Conservation (phyloP, 2,113 vertebrate species). For the Spea multiplicata region DNA sequence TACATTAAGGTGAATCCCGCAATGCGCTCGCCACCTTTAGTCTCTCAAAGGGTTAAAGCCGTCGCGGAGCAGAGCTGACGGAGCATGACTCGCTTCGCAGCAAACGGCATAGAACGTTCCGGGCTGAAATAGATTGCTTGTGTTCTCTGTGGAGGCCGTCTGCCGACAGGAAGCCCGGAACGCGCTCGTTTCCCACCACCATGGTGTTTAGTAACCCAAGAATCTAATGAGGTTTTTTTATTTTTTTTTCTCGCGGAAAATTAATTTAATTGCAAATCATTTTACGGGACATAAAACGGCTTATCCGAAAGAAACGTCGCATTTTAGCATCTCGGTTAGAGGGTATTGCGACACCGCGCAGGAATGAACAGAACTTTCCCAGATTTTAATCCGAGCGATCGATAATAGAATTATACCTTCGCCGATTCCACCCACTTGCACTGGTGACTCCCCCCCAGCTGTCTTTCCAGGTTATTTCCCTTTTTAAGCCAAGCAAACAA, state of each 20-base stretch:
- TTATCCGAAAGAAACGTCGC: conserved; percentile 17
- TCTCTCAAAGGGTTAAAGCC: too few relatives aligned
- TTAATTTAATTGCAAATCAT: conserved; percentile 37
- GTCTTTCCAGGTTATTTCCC: too few relatives aligned
- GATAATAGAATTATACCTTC: too few relatives aligned
- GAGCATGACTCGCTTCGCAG: not conserved
- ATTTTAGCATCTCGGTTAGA: not conserved
- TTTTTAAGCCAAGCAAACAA: too few relatives aligned
- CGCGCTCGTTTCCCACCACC: not conserved
- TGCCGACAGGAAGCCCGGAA: not conserved
- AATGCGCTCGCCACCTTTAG: too few relatives aligned
- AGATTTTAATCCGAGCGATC: too few relatives aligned
- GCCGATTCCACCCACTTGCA: too few relatives aligned
- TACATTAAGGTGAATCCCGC: too few relatives aligned
- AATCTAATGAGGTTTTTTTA: conserved; percentile 29
- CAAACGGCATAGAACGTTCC: not conserved
- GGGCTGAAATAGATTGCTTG: conserved; percentile 4
- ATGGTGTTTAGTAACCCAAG: conserved; percentile 21
- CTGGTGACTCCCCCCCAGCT: too few relatives aligned
- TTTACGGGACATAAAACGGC: conserved; percentile 12
- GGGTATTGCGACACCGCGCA: not conserved
- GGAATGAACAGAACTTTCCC: too few relatives aligned
- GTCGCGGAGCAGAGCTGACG: too few relatives aligned
- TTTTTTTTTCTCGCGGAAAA: not conserved
- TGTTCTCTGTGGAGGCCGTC: not conserved